Evolutionary conservation across 2,888 invertebrate genomes (phyloP).

Genomic region (Drosophila yooni): DNA sequence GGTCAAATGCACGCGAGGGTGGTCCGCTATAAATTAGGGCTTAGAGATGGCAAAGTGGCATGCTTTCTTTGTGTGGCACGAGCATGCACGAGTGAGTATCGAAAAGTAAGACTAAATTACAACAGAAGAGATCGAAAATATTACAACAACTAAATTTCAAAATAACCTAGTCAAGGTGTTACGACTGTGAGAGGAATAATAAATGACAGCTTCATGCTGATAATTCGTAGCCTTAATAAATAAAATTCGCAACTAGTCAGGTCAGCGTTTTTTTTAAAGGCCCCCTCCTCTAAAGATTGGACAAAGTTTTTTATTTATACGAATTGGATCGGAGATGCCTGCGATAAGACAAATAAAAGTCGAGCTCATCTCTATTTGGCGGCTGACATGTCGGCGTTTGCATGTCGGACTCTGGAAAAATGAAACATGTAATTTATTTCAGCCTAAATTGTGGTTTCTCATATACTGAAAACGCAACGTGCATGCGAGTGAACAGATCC

Average conservation of each 20-base stretch:
- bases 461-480: constrained; percentile 34
- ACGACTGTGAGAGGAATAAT: neutral
- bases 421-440: constrained; percentile 73
- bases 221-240: neutral
- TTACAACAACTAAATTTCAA: neutral
- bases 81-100: neutral
- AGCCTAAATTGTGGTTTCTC: constrained; percentile 66
- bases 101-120: neutral
- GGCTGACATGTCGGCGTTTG: constrained; percentile 28
- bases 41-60: constrained; percentile 10
- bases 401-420: constrained; percentile 33
- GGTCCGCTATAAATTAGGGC: neutral
- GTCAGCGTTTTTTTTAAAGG: neutral
- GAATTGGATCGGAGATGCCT: neutral
- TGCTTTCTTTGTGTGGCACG: neutral
- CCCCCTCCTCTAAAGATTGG: neutral
- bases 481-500: constrained; percentile 31
- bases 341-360: neutral
- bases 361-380: constrained; percentile 3
- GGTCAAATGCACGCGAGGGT: constrained; percentile 33
- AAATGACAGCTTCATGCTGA: neutral
- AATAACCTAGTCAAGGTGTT: neutral
- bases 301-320: neutral
- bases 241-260: neutral
- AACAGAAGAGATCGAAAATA: neutral